phyloP scores from a whole-genome alignment of 2,888 invertebrate species.

The Didymodactylos carnosus region DNA sequence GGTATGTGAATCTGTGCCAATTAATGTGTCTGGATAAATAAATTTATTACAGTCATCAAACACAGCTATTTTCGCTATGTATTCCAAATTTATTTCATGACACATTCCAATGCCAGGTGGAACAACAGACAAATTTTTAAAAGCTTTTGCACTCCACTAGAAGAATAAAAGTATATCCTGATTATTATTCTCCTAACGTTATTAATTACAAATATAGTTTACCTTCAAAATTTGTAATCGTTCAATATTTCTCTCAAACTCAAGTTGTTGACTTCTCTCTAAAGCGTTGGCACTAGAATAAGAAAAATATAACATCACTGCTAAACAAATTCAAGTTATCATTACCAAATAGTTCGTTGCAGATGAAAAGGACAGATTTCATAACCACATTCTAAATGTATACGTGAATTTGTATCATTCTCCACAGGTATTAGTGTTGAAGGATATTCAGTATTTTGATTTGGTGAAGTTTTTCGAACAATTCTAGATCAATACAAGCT shows the following conservation, averaged over 20 bases:
- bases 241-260: conserved; percentile 83
- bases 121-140: conserved; percentile 84
- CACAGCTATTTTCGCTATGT: conserved; percentile 73
- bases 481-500: conserved; percentile 18
- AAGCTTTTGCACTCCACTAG: conserved; percentile 85
- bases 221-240: conserved; percentile 86
- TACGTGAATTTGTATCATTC: conserved; percentile 16
- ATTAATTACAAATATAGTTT: conserved; percentile 21
- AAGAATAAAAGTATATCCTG: conserved; percentile 15
- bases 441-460: background rate
- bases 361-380: conserved; percentile 36
- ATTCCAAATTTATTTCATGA: conserved; percentile 92
- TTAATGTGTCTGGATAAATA: conserved; percentile 69
- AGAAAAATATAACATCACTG: background rate
- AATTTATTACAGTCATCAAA: conserved; percentile 35
- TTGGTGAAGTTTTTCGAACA: background rate
- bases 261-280: conserved; percentile 72
- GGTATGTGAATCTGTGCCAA: conserved; percentile 94
- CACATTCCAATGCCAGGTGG: conserved; percentile 95
- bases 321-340: background rate
- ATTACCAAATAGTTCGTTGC: conserved; percentile 32
- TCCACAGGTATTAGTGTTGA: conserved; percentile 17
- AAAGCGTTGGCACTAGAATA: conserved; percentile 57
- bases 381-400: conserved; percentile 20
- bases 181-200: background rate